phyloP scores from a whole-genome alignment of 1,140 invertebrate species.

The Brachystomella parvula region DNA sequence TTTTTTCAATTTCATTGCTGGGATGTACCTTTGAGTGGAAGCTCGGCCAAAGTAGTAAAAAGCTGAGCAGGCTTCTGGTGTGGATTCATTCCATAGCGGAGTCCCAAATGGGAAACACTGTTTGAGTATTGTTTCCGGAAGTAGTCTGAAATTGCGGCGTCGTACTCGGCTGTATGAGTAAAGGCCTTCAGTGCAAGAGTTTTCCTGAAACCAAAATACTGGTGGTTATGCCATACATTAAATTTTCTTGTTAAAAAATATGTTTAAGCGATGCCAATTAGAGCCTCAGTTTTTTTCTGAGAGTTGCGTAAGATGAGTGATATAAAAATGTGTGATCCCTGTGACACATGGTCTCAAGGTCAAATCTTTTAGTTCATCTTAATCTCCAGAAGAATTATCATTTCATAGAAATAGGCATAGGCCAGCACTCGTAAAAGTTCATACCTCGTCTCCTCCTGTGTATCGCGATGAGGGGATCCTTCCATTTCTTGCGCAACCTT shows the following conservation, averaged over 20 bases:
- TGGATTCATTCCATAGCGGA: conserved; percentile 96
- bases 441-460: conserved; percentile 64
- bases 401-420: too few relatives aligned
- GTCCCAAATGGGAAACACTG: conserved; percentile 65
- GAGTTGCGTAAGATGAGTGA: too few relatives aligned
- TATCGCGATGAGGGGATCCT: conserved; percentile 53
- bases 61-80: conserved; percentile 95
- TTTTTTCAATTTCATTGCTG: background rate
- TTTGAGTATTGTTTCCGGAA: conserved; percentile 82
- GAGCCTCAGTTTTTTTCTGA: too few relatives aligned
- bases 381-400: too few relatives aligned
- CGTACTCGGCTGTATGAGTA: conserved; percentile 90
- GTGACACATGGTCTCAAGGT: too few relatives aligned
- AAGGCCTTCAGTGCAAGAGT: conserved; percentile 82
- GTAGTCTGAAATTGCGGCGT: conserved; percentile 88
- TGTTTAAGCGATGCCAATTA: too few relatives aligned
- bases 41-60: conserved; percentile 66
- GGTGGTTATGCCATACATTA: too few relatives aligned
- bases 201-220: conserved; percentile 50
- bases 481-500: conserved; percentile 64
- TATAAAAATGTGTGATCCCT: too few relatives aligned
- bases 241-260: too few relatives aligned
- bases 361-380: too few relatives aligned
- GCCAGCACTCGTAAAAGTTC: background rate
- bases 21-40: conserved; percentile 67